Evolutionary conservation across 1,140 invertebrate species (phyloP), one percentile per base, ranked within the genome.

Genomic region (Thaumetopoea pityocampa): DNA sequence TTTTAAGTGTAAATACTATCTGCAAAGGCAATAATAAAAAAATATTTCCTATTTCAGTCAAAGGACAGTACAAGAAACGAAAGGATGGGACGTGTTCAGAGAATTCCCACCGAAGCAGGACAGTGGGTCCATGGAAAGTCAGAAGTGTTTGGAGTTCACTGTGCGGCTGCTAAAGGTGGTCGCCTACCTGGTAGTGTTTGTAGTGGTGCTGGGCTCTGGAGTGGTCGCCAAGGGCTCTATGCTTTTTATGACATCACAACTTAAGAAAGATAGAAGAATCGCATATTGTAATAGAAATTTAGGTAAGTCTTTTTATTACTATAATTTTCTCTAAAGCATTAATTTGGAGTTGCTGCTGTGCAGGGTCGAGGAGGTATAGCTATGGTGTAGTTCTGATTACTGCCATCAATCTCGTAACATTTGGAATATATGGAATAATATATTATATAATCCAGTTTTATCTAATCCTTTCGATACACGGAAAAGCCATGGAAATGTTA

Each of bases 41-140:
- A n/a, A n/a, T n/a, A n/a, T 40, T 70, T 77, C n/a, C 6, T 27
- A 60, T 78, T 80, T 23, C 86, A 96, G 94, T 67, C 92, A 93
- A 78, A 86, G 94, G 53, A 95, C 93, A 24, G 90, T 94, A 47
- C 89, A 89, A 64, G 94, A 96, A 73, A 96, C 94, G 41, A 96
- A 96, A 92, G 94, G 92, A 90, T 98, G 96, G 96, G 96, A 98
- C 88, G 94, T 97, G 7, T 98, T 98, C 86, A 87, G 95, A 67
- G 92, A 95, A 76, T 92, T 95, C 34, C 95, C 95, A 4, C 91
- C 91, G 38, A 95, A 95, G 74, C 90, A 92, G 63, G 94, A 96
- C 74, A 94, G 93, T 47, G 94, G 93, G 30, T 96, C 94, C 15
- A 94, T 94, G 89, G 93, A 93, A 33, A 94, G 91, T 67, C 94